phyloP scores from a whole-genome alignment of 1,140 invertebrate genomes.

The Plutomurus gul region DNA sequence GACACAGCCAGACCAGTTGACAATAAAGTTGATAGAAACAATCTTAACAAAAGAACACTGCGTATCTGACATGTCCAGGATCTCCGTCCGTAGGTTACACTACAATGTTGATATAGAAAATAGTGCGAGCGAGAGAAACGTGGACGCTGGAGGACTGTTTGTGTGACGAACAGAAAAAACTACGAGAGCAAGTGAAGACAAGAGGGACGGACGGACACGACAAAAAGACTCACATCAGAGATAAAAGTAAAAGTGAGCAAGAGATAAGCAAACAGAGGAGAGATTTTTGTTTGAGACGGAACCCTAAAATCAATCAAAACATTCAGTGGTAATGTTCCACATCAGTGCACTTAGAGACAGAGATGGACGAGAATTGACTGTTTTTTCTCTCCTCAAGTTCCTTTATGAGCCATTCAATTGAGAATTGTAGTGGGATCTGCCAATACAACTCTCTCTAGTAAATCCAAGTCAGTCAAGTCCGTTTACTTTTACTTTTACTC shows the following conservation, averaged over 20 bases:
- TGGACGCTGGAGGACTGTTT: too few species aligned
- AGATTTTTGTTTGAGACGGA: neutral
- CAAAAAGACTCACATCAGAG: neutral
- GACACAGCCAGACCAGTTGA: too few species aligned
- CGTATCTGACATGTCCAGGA: too few species aligned
- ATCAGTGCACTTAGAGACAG: neutral
- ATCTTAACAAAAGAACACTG: too few species aligned
- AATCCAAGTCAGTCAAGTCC: neutral
- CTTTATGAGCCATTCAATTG: neutral
- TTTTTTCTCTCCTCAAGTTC: constrained; percentile 1
- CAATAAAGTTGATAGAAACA: too few species aligned
- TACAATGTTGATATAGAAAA: too few species aligned
- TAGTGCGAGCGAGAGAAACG: too few species aligned
- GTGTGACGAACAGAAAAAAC: neutral
- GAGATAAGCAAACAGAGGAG: neutral
- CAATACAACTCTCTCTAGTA: too few species aligned
- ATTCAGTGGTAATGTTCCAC: constrained; percentile 18
- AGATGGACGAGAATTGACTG: neutral
- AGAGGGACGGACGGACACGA: neutral
- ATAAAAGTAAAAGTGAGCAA: constrained; percentile 2
- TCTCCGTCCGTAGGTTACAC: too few species aligned
- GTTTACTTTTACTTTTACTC: constrained; percentile 18
- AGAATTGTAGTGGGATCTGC: neutral
- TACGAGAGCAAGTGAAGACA: neutral
- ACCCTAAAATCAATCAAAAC: constrained; percentile 31